Percentiles rank a stretch among this genome's conserved stretches.
These are phyloP conservation scores for Sitobion miscanthi DNA, from an alignment of 1,140 invertebrate genomes.

Conservation along the genomic window DNA sequence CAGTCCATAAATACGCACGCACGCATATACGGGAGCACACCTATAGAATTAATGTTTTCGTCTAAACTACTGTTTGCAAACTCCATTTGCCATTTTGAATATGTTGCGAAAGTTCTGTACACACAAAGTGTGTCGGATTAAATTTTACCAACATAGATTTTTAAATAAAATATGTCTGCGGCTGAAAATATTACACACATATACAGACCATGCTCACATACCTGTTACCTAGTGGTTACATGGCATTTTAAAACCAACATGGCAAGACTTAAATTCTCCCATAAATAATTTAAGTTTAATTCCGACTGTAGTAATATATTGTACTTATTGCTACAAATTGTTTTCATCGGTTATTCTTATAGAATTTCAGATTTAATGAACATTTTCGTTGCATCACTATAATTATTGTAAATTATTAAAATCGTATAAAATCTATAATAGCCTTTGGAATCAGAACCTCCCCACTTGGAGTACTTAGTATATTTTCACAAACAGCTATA, in stretches of 20 bases:
- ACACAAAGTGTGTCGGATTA: background rate
- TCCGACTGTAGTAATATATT: background rate
- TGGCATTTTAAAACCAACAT: background rate
- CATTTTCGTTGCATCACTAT: background rate
- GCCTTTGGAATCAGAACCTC: background rate
- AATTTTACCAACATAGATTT: background rate
- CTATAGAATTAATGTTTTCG: slow-evolving; percentile 43
- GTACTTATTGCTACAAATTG: background rate
- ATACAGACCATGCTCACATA: background rate
- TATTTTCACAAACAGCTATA: background rate
- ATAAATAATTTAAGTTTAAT: background rate
- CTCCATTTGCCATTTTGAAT: slow-evolving; percentile 42
- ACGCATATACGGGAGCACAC: background rate
- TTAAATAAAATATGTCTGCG: slow-evolving; percentile 1
- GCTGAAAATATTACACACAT: background rate
- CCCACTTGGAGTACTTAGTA: no score
- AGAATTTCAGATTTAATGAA: background rate
- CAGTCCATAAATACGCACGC: background rate
- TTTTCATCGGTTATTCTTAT: background rate
- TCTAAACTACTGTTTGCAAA: slow-evolving; percentile 42
- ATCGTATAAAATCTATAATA: background rate
- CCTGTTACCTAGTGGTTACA: background rate
- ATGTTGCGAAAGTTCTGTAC: slow-evolving; percentile 17
- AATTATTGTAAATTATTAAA: background rate
- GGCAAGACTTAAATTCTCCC: no score